phyloP scores from a whole-genome alignment of 2,888 invertebrate genomes.

The Ornithoptera priamus region DNA sequence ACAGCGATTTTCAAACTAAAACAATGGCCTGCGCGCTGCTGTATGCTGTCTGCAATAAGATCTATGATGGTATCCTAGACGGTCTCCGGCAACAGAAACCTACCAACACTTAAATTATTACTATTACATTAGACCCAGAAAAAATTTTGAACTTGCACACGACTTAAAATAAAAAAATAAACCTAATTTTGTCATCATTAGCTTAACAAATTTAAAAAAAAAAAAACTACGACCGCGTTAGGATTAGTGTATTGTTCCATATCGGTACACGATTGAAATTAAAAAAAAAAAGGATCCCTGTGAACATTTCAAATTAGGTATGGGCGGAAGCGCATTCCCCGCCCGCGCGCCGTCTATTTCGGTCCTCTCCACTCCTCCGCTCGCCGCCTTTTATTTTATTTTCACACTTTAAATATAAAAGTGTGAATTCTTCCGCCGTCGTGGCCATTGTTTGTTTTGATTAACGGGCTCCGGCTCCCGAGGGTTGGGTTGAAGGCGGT shows the following conservation, averaged over 20 bases:
- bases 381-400: conserved; percentile 28
- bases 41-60: too few species aligned
- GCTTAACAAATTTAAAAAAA: background rate
- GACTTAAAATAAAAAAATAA: background rate
- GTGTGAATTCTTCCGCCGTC: conserved; percentile 25
- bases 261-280: conserved; percentile 41
- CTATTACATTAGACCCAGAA: too few species aligned
- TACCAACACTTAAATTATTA: too few species aligned
- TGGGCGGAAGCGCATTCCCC: conserved; percentile 59
- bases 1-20: too few species aligned
- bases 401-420: conserved; percentile 31
- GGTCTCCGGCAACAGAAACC: too few species aligned
- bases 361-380: conserved; percentile 38
- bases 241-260: conserved; percentile 13
- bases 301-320: conserved; percentile 58
- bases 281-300: conserved; percentile 42
- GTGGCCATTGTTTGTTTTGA: conserved; percentile 36
- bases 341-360: conserved; percentile 51
- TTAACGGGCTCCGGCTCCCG: conserved; percentile 23
- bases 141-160: too few species aligned
- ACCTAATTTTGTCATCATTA: background rate
- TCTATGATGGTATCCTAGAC: too few species aligned
- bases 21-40: too few species aligned
- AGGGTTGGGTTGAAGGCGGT: too few species aligned
- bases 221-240: conserved; percentile 6